Base-by-base conservation (phyloP, 2,888 invertebrate species). In the Cephus rjabovi region DNA sequence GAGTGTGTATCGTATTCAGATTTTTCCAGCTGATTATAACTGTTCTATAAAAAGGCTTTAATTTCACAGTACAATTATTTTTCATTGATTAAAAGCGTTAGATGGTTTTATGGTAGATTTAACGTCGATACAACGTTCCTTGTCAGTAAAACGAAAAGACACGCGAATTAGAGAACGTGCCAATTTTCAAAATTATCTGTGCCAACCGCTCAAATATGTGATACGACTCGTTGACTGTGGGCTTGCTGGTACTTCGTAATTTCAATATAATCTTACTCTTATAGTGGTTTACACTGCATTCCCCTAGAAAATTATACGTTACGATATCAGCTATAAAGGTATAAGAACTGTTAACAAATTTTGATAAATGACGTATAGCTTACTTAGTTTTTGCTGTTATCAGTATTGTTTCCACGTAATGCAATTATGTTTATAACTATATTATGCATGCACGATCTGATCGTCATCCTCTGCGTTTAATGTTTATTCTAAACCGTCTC, bases 221-320 rank as follows among this genome's bases (percentile, higher is more conserved):
- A 82, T 81, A 83, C 86, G 88, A 87, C 84, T 87, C 87, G 88
- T 89, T 88, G 86, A 83, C 84, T 81, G 82, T 83, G 85, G 84
- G 86, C 84, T 70, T 37, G 31, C 81, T 80, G 83, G 73, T 80
- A 83, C 82, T 82, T 81, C 81, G 79, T 78, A 80, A 81, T 79
- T 77, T 77, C 79, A 70, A 34, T 76, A 81, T 80, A 76, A 56
- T 78, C 73, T 81, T 56, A 77, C 77, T 75, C 79, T 82, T 83
- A 83, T 81, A 83, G 82, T 80, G 79, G 81, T 70, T 83, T 82
- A 79, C 82, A 76, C 75, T 77, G 75, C 79, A 31, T 81, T 73
- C 76, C 76, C 77, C 79, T 80, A 77, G 81, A 23, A 56, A 56
- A 23, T 56, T 56, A 56, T 56, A 9, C 56, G 23, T 56, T 23